These are phyloP conservation scores for Cotesia chilonis DNA, from an alignment of 1,140 invertebrate species.

Conservation along the genomic window DNA sequence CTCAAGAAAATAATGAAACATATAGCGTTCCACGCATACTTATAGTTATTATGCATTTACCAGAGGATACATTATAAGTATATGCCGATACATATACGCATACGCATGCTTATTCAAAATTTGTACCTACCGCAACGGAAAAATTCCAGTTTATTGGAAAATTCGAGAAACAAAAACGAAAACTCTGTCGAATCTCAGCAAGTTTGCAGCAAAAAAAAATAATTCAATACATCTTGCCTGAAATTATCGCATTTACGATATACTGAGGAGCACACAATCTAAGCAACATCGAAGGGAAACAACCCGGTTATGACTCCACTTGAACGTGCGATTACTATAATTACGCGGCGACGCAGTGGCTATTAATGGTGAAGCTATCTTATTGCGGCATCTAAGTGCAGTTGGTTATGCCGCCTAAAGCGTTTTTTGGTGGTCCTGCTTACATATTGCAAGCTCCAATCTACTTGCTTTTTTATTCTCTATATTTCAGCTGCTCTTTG, in stretches of 20 bases:
- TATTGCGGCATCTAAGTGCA: slow-evolving; percentile 55
- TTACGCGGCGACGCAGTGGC: slow-evolving; percentile 52
- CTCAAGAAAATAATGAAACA: slow-evolving; percentile 28
- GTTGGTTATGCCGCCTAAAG: slow-evolving; percentile 37
- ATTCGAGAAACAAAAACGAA: slow-evolving; percentile 1
- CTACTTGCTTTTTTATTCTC: slow-evolving; percentile 17
- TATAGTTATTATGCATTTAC: slow-evolving; percentile 1
- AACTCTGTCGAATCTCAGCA: not conserved
- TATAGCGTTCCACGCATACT: not conserved
- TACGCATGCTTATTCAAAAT: not conserved
- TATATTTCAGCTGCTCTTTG: not conserved
- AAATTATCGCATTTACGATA: slow-evolving; percentile 35
- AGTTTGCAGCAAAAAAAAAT: slow-evolving; percentile 7
- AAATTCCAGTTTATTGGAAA: slow-evolving; percentile 35
- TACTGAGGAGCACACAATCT: slow-evolving; percentile 15
- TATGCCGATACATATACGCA: slow-evolving; percentile 2
- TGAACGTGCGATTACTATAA: slow-evolving; percentile 52
- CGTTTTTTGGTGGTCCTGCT: slow-evolving; percentile 33
- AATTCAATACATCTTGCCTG: slow-evolving; percentile 29
- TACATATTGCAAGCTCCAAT: not conserved
- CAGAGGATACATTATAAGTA: slow-evolving; percentile 1
- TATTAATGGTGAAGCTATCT: slow-evolving; percentile 55
- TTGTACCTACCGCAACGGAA: slow-evolving; percentile 5
- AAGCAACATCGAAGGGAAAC: slow-evolving; percentile 32
- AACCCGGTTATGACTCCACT: slow-evolving; percentile 49